Evolutionary conservation across 1,140 invertebrate species (phyloP).

Genomic region (Sitophilus oryzae): DNA sequence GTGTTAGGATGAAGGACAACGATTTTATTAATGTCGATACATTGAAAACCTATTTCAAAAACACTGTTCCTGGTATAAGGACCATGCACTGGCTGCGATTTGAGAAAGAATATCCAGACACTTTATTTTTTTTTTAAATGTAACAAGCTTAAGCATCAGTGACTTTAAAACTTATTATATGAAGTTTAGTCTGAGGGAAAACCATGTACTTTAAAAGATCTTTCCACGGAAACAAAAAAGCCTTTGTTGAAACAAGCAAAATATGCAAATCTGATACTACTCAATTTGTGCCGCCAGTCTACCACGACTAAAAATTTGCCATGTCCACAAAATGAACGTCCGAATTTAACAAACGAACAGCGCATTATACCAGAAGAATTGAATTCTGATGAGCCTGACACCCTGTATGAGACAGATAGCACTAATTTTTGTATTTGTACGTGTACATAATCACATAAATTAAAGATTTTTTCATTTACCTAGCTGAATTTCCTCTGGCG

Average conservation of each 20-base stretch:
- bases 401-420: too few species aligned
- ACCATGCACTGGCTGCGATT: slow-evolving; percentile 5
- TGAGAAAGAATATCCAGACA: neutral
- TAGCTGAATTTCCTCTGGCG: too few species aligned
- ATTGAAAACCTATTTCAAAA: neutral
- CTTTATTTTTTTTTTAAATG: too few species aligned
- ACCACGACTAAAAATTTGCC: neutral
- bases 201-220: neutral
- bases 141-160: neutral
- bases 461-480: too few species aligned
- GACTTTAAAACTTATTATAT: neutral
- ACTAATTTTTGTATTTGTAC: too few species aligned
- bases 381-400: too few species aligned
- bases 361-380: neutral
- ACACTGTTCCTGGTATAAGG: slow-evolving; percentile 4
- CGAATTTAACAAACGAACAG: neutral
- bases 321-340: too few species aligned
- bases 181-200: neutral
- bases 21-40: neutral
- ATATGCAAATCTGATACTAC: slow-evolving; percentile 2
- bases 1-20: neutral
- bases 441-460: too few species aligned
- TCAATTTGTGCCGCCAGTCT: neutral
- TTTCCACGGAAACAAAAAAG: neutral
- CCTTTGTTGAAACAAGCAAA: neutral